Evolutionary conservation across 2,888 invertebrate species (phyloP).

Genomic region (Trachelus troglodyta): DNA sequence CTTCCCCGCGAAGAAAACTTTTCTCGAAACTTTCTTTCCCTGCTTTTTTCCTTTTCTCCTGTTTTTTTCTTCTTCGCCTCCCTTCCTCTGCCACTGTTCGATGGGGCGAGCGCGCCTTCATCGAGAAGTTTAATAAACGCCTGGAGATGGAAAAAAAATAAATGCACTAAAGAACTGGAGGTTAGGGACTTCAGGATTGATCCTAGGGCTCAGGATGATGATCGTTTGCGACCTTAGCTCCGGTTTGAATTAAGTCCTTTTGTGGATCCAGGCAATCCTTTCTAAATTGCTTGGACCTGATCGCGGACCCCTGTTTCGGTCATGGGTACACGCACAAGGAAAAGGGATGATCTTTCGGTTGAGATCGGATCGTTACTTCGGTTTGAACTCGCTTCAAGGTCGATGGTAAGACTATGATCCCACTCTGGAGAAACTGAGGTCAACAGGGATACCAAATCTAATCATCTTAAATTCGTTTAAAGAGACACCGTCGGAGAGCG

Average conservation of each 20-base stretch:
- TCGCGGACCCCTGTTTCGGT: not conserved
- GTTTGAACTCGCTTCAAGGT: not conserved
- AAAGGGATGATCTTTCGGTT: not conserved
- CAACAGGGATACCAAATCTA: not conserved
- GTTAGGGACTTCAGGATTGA: not conserved
- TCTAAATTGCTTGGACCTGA: not conserved
- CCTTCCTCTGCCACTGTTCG: not conserved
- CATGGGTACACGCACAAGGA: not conserved
- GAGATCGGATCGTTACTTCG: not conserved
- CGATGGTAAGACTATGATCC: not conserved
- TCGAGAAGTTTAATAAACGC: constrained; percentile 26
- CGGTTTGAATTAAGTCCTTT: not conserved
- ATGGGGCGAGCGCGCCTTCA: constrained; percentile 7
- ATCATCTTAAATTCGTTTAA: not conserved
- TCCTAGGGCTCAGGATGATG: not conserved
- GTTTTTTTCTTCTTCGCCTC: not conserved
- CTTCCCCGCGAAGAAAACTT: not conserved
- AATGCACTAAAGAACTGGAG: not conserved
- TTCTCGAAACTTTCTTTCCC: not conserved
- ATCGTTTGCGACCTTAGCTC: not conserved
- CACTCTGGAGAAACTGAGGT: not conserved
- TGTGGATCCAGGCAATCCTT: not conserved
- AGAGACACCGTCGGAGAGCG: not conserved
- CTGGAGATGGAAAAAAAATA: not conserved
- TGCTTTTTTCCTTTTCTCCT: not conserved